These are phyloP conservation scores for Drosophila atroscutellata DNA, from an alignment of 2,888 invertebrate genomes.

Conservation along the genomic window DNA sequence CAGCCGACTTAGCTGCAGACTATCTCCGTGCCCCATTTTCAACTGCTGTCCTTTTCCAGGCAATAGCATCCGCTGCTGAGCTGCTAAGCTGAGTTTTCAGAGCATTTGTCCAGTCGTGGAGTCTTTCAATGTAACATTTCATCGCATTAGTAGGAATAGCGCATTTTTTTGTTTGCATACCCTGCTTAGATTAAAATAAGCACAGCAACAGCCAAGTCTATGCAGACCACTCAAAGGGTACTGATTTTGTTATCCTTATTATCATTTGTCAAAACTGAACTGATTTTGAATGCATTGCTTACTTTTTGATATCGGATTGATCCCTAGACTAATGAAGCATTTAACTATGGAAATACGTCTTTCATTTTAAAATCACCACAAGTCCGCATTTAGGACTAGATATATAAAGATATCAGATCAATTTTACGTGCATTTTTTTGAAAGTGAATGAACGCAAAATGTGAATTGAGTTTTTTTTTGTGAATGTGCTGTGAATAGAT, in stretches of 20 bases:
- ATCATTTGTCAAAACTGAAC: slow-evolving; percentile 1
- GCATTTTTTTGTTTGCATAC: slow-evolving; percentile 13
- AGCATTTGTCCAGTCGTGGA: slow-evolving; percentile 32
- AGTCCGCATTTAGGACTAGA: too few species aligned
- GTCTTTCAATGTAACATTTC: slow-evolving; percentile 49
- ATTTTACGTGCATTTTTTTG: too few species aligned
- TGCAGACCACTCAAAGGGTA: background rate
- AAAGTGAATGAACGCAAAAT: background rate
- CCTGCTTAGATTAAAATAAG: background rate
- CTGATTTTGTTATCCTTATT: background rate
- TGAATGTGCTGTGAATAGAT: background rate
- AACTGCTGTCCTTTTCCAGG: background rate
- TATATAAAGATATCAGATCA: too few species aligned
- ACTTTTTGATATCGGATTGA: too few species aligned
- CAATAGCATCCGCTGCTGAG: background rate
- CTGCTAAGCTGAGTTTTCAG: slow-evolving; percentile 21
- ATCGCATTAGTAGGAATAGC: slow-evolving; percentile 59
- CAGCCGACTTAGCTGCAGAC: slow-evolving; percentile 13
- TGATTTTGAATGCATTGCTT: background rate
- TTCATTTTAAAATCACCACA: too few species aligned
- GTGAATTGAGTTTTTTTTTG: background rate
- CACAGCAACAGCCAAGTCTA: background rate
- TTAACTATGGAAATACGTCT: too few species aligned
- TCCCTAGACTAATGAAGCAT: background rate
- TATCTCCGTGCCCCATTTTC: slow-evolving; percentile 2